Conservation (phyloP, 2,888 invertebrate genomes). For the Ferrisia virgata region DNA sequence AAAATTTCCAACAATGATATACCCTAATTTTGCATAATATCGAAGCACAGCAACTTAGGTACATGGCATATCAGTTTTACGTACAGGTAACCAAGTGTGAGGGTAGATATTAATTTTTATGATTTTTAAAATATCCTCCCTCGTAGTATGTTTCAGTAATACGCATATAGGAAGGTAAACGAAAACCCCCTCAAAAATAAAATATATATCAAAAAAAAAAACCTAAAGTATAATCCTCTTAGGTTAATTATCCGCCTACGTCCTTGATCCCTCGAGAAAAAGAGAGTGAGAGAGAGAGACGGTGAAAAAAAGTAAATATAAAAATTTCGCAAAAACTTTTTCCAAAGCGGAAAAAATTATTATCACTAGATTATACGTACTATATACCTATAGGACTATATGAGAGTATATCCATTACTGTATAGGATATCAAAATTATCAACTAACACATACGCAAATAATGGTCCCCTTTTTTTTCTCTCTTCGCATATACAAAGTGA, state of each 20-base stretch:
- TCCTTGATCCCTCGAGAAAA: neutral
- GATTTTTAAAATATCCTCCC: neutral
- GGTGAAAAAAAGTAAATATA: neutral
- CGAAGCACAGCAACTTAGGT: neutral
- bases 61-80: no score
- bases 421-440: constrained; percentile 35
- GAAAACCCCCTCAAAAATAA: no score
- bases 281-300: no score
- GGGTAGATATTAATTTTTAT: neutral
- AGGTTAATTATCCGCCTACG: neutral
- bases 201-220: no score
- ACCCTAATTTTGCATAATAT: no score
- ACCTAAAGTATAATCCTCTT: neutral
- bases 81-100: no score
- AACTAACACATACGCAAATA: constrained; percentile 40
- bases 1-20: neutral
- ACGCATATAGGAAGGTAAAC: no score
- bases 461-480: constrained; percentile 24
- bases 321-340: neutral
- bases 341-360: constrained; percentile 2
- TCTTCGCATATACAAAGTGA: constrained; percentile 24
- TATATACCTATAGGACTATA: neutral
- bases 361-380: neutral
- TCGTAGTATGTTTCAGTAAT: no score
- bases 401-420: constrained; percentile 24